Evolutionary conservation across 2,888 invertebrate genomes (phyloP).

Genomic region (Tryphoninae sp.): DNA sequence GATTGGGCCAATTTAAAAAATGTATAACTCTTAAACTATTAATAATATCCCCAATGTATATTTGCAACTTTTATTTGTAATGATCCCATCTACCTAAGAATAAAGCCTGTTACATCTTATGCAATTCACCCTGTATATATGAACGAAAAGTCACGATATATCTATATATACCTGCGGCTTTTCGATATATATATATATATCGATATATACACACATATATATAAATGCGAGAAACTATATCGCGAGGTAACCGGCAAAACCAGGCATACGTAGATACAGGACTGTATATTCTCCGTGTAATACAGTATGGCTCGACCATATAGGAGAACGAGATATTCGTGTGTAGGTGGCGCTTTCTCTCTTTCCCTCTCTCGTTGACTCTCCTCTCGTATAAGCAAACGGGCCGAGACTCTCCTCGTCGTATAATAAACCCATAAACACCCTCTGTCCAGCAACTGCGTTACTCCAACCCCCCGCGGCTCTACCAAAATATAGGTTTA

Average conservation of each 20-base stretch:
- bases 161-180: slow-evolving; percentile 19
- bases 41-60: no score
- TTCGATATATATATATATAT: background rate
- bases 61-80: no score
- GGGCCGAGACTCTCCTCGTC: slow-evolving; percentile 70
- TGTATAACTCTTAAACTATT: no score
- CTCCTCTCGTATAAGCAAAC: slow-evolving; percentile 65
- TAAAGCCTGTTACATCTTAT: no score
- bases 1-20: no score
- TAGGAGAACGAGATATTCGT: slow-evolving; percentile 49
- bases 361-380: slow-evolving; percentile 39
- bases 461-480: slow-evolving; percentile 61
- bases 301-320: slow-evolving; percentile 35
- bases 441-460: slow-evolving; percentile 71
- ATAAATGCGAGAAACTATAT: slow-evolving; percentile 11
- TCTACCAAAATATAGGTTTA: background rate
- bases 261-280: slow-evolving; percentile 39
- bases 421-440: slow-evolving; percentile 82
- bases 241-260: slow-evolving; percentile 27
- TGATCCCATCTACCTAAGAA: no score
- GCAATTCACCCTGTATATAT: no score
- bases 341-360: slow-evolving; percentile 51
- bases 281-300: slow-evolving; percentile 36
- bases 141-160: no score
- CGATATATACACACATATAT: background rate